phyloP scores from a whole-genome alignment of 2,888 invertebrate species.

The Copidosoma aretas region DNA sequence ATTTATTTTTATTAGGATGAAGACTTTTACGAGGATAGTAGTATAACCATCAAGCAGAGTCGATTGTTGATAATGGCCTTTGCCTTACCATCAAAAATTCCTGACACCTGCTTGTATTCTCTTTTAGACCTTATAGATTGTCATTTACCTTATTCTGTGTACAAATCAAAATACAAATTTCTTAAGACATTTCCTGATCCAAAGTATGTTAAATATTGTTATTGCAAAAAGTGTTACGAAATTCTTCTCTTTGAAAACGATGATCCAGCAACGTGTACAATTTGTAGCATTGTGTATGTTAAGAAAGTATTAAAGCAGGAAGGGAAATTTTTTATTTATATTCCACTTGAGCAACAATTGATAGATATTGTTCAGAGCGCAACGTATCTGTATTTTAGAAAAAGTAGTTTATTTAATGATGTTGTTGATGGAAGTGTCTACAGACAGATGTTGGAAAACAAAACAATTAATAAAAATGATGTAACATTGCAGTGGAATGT shows the following conservation, averaged over 20 bases:
- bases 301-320: not conserved
- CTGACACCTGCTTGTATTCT: not conserved
- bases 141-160: not conserved
- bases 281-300: not conserved
- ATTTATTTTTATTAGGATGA: not conserved
- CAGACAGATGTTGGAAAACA: not conserved
- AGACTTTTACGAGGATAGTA: not conserved
- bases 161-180: conserved; percentile 9
- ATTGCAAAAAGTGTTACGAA: not conserved
- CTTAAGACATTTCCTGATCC: not conserved
- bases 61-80: not conserved
- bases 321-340: conserved; percentile 6
- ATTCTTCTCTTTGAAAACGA: not conserved
- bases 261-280: not conserved
- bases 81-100: not conserved
- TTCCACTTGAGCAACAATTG: conserved; percentile 20
- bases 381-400: not conserved
- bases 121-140: not conserved
- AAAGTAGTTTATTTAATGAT: conserved; percentile 4
- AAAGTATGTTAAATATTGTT: not conserved
- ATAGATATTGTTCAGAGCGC: conserved; percentile 14
- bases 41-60: not conserved
- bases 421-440: conserved; percentile 25
- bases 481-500: conserved; percentile 17
- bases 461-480: conserved; percentile 1